phyloP scores from a whole-genome alignment of 2,888 invertebrate species.

The Phyllotreta cruciferae region DNA sequence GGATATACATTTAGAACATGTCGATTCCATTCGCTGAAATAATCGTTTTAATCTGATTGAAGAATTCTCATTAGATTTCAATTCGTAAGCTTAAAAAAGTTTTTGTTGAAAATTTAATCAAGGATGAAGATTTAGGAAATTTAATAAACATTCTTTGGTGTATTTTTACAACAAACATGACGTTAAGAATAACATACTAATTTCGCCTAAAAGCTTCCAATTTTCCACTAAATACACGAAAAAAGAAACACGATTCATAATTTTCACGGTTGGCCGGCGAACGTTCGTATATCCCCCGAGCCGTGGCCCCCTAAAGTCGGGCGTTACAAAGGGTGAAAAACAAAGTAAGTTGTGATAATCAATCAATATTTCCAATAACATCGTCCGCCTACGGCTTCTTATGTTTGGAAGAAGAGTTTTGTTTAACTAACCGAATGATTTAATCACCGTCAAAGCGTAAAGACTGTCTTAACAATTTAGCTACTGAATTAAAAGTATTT shows the following conservation, averaged over 20 bases:
- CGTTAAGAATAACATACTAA: slow-evolving; percentile 1
- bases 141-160: no score
- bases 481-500: slow-evolving; percentile 58
- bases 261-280: slow-evolving; percentile 25
- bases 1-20: slow-evolving; percentile 25
- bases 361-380: slow-evolving; percentile 60
- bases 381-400: slow-evolving; percentile 54
- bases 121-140: no score
- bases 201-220: slow-evolving; percentile 13
- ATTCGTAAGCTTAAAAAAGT: background rate
- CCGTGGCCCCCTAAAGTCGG: slow-evolving; percentile 21
- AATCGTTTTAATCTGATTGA: slow-evolving; percentile 12
- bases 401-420: slow-evolving; percentile 53
- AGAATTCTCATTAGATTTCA: slow-evolving; percentile 2
- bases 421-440: slow-evolving; percentile 62
- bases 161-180: background rate
- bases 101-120: no score
- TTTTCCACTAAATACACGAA: slow-evolving; percentile 19
- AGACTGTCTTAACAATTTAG: slow-evolving; percentile 61
- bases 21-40: slow-evolving; percentile 4
- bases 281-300: slow-evolving; percentile 17
- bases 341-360: slow-evolving; percentile 57
- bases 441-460: slow-evolving; percentile 60
- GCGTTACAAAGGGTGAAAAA: slow-evolving; percentile 42
- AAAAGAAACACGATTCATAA: slow-evolving; percentile 15